Evolutionary conservation across 64 coral and sea anemone species (phyloP).

Genomic region (Anthopleura sola): DNA sequence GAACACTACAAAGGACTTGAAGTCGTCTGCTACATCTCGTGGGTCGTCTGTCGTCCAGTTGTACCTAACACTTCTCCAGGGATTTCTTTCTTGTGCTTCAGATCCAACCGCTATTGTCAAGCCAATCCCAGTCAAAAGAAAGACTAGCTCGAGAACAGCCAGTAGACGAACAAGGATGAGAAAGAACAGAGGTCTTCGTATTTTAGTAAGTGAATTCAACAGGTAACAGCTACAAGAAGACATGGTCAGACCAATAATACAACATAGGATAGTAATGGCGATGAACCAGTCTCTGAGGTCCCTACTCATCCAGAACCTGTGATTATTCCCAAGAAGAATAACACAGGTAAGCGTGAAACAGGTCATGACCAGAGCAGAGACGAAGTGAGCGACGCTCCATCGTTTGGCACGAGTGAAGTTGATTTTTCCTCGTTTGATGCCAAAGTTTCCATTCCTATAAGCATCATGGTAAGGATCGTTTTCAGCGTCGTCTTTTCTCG

Average conservation of each 20-base stretch:
- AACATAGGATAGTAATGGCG: not conserved
- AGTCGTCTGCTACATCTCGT: not conserved
- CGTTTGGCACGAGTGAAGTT: slow-evolving; percentile 1
- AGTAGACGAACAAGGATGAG: not conserved
- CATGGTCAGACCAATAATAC: not conserved
- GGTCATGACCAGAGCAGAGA: not conserved
- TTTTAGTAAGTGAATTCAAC: not conserved
- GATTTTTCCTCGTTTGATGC: slow-evolving; percentile 14
- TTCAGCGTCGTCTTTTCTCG: not conserved
- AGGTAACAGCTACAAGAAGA: slow-evolving; percentile 2
- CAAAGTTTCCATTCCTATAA: slow-evolving; percentile 17
- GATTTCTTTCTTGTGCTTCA: not conserved
- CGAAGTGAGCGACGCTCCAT: not conserved
- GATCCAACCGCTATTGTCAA: not conserved
- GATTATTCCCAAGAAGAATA: not conserved
- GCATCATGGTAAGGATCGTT: not conserved
- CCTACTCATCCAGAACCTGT: not conserved
- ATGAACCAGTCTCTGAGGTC: not conserved
- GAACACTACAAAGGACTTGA: not conserved
- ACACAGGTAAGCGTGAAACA: not conserved
- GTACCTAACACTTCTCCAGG: not conserved
- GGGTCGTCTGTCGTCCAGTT: not conserved
- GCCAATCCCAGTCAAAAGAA: not conserved
- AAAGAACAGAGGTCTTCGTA: not conserved
- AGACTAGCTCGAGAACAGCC: not conserved